Base-by-base conservation (phyloP, 1,140 invertebrate species). In the Stegodyphus mimosarum region DNA sequence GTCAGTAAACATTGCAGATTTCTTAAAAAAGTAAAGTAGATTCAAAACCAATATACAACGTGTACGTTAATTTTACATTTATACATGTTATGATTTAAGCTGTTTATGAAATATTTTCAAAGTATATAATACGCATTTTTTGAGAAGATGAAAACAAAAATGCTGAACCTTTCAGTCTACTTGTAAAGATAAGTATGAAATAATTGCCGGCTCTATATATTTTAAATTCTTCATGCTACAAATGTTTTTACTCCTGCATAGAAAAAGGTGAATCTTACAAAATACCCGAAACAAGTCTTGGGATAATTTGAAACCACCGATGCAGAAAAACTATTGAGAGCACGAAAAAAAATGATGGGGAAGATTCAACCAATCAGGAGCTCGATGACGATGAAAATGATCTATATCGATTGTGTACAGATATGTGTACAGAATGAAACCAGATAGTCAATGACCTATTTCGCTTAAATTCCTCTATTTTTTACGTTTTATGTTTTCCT, bases 371-470 rank as follows among this genome's bases (percentile, higher is more conserved):
- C 48, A 66, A 76, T 76, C 60, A 76, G 55, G 9, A 51, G 55
- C n/a, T n/a, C 52, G 52, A 33, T 74, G 72, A 63, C 74, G 64
- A 78, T 69, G 76, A 78, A 69, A 78, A 78, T 69, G 48, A 69
- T 78, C 64, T 52, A 18, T 52, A 78, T 69, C 64, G 33, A 33
- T 33, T 33, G 33, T 3, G n/a, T n/a, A n/a, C n/a, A n/a, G 33
- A 33, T 1, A 33, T 1, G 64, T 77, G 63, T 52, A 55, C 63
- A 52, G 64, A 67, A 13, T 17, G 17, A 69, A 78, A 78, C 50
- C 63, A 33, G 63, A 53, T 53, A 53, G 76, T 7, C 64, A 52
- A 69, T 78, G 63, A 69, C 64, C 60, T 77, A 78, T 78, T 69
- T 78, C 64, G 64, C 50, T 78, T 69, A 69, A 69, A 53, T 78